phyloP scores from a whole-genome alignment of 2,113 vertebrate genomes.

The Burhinus bistriatus region DNA sequence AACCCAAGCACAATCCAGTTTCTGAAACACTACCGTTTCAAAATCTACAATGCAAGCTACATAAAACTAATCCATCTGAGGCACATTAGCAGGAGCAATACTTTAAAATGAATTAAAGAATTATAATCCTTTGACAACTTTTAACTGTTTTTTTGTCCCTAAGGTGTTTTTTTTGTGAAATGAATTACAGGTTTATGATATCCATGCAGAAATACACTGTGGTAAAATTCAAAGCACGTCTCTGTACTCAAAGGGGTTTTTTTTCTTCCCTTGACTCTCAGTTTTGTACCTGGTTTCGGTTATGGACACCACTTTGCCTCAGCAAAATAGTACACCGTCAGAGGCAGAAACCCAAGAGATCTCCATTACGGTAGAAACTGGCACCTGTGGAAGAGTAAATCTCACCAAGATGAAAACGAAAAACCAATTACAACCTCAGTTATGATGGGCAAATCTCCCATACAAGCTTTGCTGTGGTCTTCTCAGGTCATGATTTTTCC shows the following conservation, averaged over 20 bases:
- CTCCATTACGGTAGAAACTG: neutral
- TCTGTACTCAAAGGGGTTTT: neutral
- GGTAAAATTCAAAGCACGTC: neutral
- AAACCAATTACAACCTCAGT: neutral
- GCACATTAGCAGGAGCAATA: neutral
- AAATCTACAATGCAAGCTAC: neutral
- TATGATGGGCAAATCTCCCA: neutral
- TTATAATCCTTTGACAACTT: fast-evolving
- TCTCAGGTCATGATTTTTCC: neutral
- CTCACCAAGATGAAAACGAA: neutral
- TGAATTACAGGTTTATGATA: neutral
- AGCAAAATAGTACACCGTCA: neutral
- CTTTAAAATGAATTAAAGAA: neutral
- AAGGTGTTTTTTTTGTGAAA: neutral
- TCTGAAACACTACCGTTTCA: neutral
- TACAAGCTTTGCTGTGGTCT: neutral
- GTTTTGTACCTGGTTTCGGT: neutral
- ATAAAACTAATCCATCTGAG: neutral
- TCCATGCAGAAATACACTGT: neutral
- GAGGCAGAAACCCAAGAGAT: neutral
- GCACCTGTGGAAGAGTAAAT: neutral
- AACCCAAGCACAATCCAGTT: neutral
- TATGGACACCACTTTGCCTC: neutral
- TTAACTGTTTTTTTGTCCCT: neutral
- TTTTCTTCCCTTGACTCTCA: neutral